These are phyloP conservation scores for Chaunax sp. DNA, from an alignment of 2,797 vertebrate species.

Conservation along the genomic window DNA sequence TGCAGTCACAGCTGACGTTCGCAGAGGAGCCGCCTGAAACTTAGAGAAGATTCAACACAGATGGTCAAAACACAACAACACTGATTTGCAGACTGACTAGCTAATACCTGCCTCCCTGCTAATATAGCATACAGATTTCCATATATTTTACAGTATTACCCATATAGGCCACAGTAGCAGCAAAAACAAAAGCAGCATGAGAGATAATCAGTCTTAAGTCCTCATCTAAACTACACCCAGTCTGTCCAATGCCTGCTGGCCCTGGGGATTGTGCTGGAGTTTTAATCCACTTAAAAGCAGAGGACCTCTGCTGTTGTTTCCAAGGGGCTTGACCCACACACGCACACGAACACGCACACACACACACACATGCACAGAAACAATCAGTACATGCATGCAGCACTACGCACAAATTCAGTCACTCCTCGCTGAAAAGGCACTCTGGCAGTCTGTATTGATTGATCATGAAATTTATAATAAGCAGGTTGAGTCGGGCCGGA, in stretches of 20 bases:
- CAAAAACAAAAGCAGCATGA: slow-evolving; percentile 77
- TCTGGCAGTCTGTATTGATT: no score
- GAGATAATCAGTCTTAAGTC: slow-evolving; percentile 83
- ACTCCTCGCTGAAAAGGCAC: slow-evolving; percentile 3
- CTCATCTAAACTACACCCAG: slow-evolving; percentile 82
- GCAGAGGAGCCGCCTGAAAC: slow-evolving; percentile 33
- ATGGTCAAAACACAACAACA: slow-evolving; percentile 36
- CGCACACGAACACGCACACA: slow-evolving; percentile 25
- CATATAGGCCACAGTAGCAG: slow-evolving; percentile 62
- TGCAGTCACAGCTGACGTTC: slow-evolving; percentile 50
- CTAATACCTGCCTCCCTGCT: slow-evolving; percentile 28
- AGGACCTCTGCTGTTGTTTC: slow-evolving; percentile 83
- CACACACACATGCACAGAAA: slow-evolving; percentile 24
- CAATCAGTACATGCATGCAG: slow-evolving; percentile 30
- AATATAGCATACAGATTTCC: slow-evolving; percentile 18
- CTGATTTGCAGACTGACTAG: slow-evolving; percentile 22
- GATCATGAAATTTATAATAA: slow-evolving; percentile 33
- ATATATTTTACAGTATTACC: slow-evolving; percentile 40
- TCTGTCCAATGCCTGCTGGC: slow-evolving; percentile 78
- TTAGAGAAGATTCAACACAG: slow-evolving; percentile 46
- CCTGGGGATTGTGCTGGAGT: slow-evolving; percentile 80
- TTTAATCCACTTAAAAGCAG: slow-evolving; percentile 86
- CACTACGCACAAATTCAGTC: slow-evolving; percentile 40
- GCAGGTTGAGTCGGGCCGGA: neutral
- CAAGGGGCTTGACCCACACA: slow-evolving; percentile 75